Percentiles rank a stretch among this genome's conserved stretches.
Evolutionary conservation across 2,113 vertebrate species (phyloP).

Genomic region (Girardinichthys multiradiatus): DNA sequence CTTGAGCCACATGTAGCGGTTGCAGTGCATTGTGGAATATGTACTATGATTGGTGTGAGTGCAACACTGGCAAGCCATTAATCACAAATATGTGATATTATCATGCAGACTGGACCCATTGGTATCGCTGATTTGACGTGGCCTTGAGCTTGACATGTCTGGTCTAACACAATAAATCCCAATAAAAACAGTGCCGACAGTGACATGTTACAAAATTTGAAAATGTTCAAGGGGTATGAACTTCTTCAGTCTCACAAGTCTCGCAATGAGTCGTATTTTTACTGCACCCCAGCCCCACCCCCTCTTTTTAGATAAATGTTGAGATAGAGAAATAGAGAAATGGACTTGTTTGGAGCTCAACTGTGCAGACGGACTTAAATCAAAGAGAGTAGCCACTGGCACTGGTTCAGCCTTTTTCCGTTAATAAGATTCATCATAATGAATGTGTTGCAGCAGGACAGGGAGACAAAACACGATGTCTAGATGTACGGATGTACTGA

Average conservation of each 20-base stretch:
- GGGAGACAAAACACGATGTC: not conserved
- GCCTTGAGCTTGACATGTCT: too few relatives aligned
- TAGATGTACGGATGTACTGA: slow-evolving; percentile 13
- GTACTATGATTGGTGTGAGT: not conserved
- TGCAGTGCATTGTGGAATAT: not conserved
- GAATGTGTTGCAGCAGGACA: slow-evolving; percentile 17
- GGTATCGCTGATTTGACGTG: too few relatives aligned
- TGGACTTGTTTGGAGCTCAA: slow-evolving; percentile 50
- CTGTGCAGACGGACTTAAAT: slow-evolving; percentile 58
- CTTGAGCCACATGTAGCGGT: not conserved
- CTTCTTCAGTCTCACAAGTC: not conserved
- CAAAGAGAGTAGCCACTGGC: slow-evolving; percentile 70
- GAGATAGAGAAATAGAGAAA: slow-evolving; percentile 28
- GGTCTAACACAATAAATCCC: too few relatives aligned
- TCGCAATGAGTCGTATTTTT: not conserved
- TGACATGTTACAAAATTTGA: too few relatives aligned
- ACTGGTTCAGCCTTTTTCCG: slow-evolving; percentile 61
- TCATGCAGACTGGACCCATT: too few relatives aligned
- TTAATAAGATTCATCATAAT: slow-evolving; percentile 66
- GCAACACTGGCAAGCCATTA: too few relatives aligned
- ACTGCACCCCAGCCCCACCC: too few relatives aligned
- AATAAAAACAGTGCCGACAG: too few relatives aligned
- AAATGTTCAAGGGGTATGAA: too few relatives aligned
- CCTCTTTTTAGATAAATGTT: too few relatives aligned
- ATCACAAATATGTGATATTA: too few relatives aligned